Evolutionary conservation across 2,797 vertebrate genomes (phyloP).

Genomic region (Argya squamiceps): DNA sequence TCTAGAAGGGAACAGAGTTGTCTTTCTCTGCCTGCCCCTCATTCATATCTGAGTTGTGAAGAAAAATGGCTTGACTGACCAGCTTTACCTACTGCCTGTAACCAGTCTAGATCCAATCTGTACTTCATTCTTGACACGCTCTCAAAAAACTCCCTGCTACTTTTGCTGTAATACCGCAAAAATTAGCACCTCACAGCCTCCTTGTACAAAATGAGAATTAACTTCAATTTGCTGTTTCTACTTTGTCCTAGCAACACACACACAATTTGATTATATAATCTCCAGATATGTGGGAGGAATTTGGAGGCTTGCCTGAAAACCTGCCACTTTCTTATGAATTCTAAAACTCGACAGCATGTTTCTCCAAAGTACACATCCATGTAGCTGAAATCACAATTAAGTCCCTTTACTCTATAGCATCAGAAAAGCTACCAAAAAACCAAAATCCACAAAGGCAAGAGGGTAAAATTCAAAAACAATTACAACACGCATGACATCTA

Average conservation of each 20-base stretch:
- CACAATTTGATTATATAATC: constrained; percentile 34
- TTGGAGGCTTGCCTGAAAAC: constrained; percentile 22
- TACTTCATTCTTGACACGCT: neutral
- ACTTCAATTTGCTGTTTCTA: constrained; percentile 35
- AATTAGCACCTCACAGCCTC: neutral
- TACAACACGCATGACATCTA: neutral
- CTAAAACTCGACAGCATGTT: neutral
- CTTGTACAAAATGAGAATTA: neutral
- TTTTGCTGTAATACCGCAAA: neutral
- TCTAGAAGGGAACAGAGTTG: neutral
- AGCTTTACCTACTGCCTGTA: neutral
- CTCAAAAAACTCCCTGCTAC: neutral
- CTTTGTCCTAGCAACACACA: constrained; percentile 19
- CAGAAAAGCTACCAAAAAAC: neutral
- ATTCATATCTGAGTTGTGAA: neutral
- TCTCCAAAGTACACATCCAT: neutral
- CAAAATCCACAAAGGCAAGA: neutral
- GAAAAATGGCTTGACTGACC: neutral
- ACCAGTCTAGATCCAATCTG: neutral
- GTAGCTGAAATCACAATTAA: neutral
- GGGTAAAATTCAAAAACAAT: neutral
- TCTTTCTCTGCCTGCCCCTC: neutral
- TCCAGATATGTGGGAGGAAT: constrained; percentile 2
- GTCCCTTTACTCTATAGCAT: neutral
- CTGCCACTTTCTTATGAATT: neutral